Conservation (phyloP, 2,113 vertebrate genomes). For the Gymnobelideus leadbeateri region DNA sequence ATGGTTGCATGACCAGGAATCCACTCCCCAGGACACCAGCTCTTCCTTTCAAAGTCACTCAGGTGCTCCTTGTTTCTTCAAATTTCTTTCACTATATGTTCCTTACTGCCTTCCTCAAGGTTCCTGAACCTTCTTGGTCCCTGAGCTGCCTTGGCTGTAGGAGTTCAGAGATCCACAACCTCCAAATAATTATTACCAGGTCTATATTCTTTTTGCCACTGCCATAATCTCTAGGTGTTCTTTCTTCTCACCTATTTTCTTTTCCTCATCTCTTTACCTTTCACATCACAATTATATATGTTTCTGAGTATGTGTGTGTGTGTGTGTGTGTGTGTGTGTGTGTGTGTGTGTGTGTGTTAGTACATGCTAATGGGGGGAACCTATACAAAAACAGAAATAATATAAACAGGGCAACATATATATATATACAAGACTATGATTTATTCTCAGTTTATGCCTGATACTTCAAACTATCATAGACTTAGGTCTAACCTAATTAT, state of each 20-base stretch:
- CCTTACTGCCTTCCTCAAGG: background rate
- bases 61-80: no score
- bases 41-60: no score
- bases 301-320: background rate
- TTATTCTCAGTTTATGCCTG: background rate
- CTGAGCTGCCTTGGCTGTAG: background rate
- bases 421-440: background rate
- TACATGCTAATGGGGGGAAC: background rate
- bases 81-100: background rate
- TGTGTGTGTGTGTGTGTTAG: background rate
- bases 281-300: background rate
- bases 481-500: background rate
- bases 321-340: background rate
- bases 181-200: background rate
- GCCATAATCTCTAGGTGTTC: no score
- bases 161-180: background rate
- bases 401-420: background rate
- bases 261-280: background rate
- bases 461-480: background rate
- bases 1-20: background rate
- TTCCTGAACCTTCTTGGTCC: background rate
- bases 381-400: background rate
- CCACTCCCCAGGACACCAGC: no score
- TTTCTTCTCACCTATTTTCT: no score
- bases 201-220: background rate